Conservation (phyloP, 2,888 invertebrate genomes). For the Chrysolina oricalcia region DNA sequence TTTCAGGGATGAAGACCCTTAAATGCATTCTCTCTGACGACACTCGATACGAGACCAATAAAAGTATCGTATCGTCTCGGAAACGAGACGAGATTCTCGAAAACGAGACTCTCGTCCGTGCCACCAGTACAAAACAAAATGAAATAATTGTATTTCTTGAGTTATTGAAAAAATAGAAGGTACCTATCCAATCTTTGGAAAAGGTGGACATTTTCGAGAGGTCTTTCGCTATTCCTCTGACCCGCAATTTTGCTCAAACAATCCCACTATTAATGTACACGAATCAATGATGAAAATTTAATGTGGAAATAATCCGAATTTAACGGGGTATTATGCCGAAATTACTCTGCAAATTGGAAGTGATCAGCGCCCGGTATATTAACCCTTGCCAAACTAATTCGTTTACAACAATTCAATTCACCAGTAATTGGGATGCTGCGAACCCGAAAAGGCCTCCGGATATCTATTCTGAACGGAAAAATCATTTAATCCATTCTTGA, state of each 20-base stretch:
- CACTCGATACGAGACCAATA: no score
- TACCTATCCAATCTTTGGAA: no score
- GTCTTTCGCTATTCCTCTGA: background rate
- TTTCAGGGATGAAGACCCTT: no score
- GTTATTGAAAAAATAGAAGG: no score
- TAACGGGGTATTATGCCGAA: slow-evolving; percentile 38
- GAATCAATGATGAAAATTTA: slow-evolving; percentile 41
- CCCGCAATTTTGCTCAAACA: background rate
- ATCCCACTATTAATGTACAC: slow-evolving; percentile 28
- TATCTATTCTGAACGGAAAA: background rate
- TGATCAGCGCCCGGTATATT: slow-evolving; percentile 40
- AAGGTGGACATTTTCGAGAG: no score
- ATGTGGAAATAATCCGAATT: slow-evolving; percentile 45
- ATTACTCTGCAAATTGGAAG: slow-evolving; percentile 47
- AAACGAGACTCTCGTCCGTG: no score
- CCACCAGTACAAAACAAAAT: no score
- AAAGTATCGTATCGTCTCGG: no score
- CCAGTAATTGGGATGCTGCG: slow-evolving; percentile 22
- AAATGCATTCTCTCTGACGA: no score
- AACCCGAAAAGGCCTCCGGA: slow-evolving; percentile 16
- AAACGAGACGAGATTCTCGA: no score
- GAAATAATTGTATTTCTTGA: no score
- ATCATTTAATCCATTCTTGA: slow-evolving; percentile 10
- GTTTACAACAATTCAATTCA: slow-evolving; percentile 49
- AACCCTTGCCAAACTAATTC: slow-evolving; percentile 46